These are phyloP conservation scores for Litocranius walleri DNA, from an alignment of 2,113 vertebrate genomes.

Conservation along the genomic window DNA sequence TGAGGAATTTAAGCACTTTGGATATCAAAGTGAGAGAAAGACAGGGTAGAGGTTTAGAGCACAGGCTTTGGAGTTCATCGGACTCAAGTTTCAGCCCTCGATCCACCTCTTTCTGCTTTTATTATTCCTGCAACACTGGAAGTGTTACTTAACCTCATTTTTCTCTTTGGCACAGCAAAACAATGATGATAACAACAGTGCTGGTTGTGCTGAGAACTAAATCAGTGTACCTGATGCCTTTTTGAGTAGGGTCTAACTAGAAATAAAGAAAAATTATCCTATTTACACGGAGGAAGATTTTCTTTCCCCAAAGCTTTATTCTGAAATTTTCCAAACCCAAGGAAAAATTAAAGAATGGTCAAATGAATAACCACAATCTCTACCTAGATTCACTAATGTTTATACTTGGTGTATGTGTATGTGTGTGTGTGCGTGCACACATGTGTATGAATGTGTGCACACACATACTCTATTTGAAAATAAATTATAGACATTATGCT, in stretches of 20 bases:
- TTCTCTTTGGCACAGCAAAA: background rate
- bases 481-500: background rate
- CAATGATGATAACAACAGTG: background rate
- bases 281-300: background rate
- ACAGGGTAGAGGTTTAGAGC: background rate
- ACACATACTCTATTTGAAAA: background rate
- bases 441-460: background rate
- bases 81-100: background rate
- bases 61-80: too few relatives aligned
- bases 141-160: background rate
- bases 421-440: fast-evolving
- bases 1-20: background rate
- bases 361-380: background rate
- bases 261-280: background rate
- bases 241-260: background rate
- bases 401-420: background rate
- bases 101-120: background rate
- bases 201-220: background rate
- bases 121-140: background rate
- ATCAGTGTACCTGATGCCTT: background rate
- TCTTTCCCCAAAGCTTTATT: background rate
- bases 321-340: background rate
- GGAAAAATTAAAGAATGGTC: background rate
- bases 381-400: background rate
- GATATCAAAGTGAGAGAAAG: background rate